Percentiles rank a stretch among this genome's conserved stretches.
Conservation (phyloP, 1,140 invertebrate species). For the Drosophila pandora region DNA sequence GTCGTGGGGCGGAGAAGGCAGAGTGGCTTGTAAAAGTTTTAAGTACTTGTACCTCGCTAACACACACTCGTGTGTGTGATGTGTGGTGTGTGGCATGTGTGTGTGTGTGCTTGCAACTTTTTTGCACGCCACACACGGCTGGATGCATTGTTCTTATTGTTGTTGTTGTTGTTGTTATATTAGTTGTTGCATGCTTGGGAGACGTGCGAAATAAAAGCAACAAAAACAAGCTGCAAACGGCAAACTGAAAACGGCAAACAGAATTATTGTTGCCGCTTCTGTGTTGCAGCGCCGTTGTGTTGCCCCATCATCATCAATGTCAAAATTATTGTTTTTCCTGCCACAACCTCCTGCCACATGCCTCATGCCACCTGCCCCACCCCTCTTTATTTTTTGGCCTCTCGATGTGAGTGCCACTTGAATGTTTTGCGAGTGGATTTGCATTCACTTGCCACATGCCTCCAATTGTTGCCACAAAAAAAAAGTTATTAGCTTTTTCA, state of each 20-base stretch:
- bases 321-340: constrained; percentile 79
- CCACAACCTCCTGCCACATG: background rate
- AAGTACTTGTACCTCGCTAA: constrained; percentile 64
- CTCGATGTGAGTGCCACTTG: constrained; percentile 51
- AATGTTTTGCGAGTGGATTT: constrained; percentile 55
- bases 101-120: constrained; percentile 69
- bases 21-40: constrained; percentile 80
- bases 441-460: constrained; percentile 44
- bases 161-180: constrained; percentile 23
- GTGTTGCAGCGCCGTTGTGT: constrained; percentile 35
- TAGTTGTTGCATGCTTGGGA: constrained; percentile 62
- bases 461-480: constrained; percentile 12
- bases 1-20: background rate
- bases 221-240: constrained; percentile 42
- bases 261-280: constrained; percentile 52
- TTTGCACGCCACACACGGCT: constrained; percentile 70
- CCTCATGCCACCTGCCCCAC: background rate
- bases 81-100: constrained; percentile 1
- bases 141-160: constrained; percentile 20
- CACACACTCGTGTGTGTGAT: constrained; percentile 8
- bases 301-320: constrained; percentile 74
- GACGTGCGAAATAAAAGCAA: constrained; percentile 52
- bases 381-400: background rate
- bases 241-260: constrained; percentile 42
- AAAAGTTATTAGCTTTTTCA: background rate